Evolutionary conservation across 2,113 vertebrate species (phyloP), one percentile per base, ranked within the genome.

Genomic region (Chloroceryle aenea): DNA sequence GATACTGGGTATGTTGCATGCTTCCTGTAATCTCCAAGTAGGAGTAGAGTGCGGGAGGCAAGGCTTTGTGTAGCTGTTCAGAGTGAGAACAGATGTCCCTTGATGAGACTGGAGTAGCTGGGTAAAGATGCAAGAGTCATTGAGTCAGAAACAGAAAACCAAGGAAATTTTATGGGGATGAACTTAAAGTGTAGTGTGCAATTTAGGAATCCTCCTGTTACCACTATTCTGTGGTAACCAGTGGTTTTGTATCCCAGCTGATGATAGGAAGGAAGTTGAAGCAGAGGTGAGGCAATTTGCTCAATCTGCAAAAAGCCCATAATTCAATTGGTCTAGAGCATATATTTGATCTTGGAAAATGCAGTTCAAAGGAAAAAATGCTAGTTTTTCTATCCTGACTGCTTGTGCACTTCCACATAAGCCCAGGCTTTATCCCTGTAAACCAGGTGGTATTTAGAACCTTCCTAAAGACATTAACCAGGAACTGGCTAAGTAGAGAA

Each of bases 1-100:
- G 98, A 97, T 98, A 98, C 87, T 98, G 98, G 98, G 98, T 98
- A 98, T 91, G 98, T 98, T 96, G 67, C 73, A 22, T 42, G 73
- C 82, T 94, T 96, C 75, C 93, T 97, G 94, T 86, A 93, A 58
- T 91, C 87, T 90, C 93, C 71, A 40, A 90, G 25, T 40, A 75
- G 43, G 84, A 74, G 25, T 90, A 72, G 22, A 64, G 61, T 74
- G 56, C 64, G 30, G 38, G 47, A 94, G 45, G 40, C 20, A 34
- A 55, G 47, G 50, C 9, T 72, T 89, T 7, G 5, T 55, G 8
- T 76, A 61, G 36, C 72, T 81, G 43, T 78, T 92, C 23, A 78
- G 64, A 47, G 59, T 66, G 67, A 84, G 43, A 90, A 32, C 43
- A 58, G 53, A 62, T 89, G 40, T 62, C 76, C 47, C 12, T 64